A percentile compares a stretch with the other conserved stretches of the same genome.
These are phyloP conservation scores for Micropoecilia bifurca DNA, from an alignment of 2,797 vertebrate genomes.

Conservation along the genomic window DNA sequence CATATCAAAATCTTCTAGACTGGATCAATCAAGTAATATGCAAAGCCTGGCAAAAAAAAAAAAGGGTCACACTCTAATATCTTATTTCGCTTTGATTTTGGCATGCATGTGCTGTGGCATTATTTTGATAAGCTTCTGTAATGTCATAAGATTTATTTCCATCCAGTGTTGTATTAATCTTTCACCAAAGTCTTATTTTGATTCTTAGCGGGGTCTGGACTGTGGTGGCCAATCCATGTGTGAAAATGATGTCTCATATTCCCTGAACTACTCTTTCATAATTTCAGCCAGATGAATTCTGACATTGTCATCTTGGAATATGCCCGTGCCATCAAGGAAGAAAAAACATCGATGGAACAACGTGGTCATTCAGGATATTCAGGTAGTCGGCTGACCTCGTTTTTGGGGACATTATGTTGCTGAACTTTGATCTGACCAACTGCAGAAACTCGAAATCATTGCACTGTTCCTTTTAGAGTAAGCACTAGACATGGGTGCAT, in stretches of 20 bases:
- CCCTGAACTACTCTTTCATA: not conserved
- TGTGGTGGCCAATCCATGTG: not conserved
- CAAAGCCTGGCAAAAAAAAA: slow-evolving; percentile 25
- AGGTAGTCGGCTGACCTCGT: not conserved
- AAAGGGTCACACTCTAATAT: slow-evolving; percentile 6
- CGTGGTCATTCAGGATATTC: not conserved
- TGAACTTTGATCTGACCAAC: not conserved
- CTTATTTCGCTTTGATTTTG: not conserved
- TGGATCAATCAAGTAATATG: slow-evolving; percentile 9
- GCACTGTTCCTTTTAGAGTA: not conserved
- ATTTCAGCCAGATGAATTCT: not conserved
- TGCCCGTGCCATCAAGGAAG: not conserved
- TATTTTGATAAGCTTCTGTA: not conserved
- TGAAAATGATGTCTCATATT: not conserved
- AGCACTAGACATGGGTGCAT: not conserved
- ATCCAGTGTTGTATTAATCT: not conserved
- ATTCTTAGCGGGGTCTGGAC: not conserved
- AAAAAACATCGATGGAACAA: not conserved
- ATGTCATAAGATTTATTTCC: not conserved
- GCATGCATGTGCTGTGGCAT: not conserved
- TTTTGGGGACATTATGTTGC: not conserved
- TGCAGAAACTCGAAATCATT: not conserved
- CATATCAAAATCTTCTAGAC: slow-evolving; percentile 23
- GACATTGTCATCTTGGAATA: not conserved
- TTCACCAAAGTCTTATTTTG: not conserved